Percentiles rank a stretch among this genome's conserved stretches.
Evolutionary conservation across 2,888 invertebrate genomes (phyloP).

Genomic region (Pseudoips prasinana): DNA sequence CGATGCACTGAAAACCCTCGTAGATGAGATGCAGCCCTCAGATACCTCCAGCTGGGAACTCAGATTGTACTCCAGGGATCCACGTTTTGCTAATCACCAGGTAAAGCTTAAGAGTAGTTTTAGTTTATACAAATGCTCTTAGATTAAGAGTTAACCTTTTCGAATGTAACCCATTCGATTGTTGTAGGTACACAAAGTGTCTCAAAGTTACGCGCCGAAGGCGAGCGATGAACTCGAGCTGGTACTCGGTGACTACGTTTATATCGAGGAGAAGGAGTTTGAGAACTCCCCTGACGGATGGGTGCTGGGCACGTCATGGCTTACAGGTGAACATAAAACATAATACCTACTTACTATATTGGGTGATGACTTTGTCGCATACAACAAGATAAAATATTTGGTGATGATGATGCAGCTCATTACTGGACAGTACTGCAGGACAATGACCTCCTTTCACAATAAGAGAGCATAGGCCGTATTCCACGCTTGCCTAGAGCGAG

Average conservation of each 20-base stretch:
- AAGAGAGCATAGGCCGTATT: too few relatives aligned
- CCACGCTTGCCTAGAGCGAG: too few relatives aligned
- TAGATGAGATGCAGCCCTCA: constrained; percentile 86
- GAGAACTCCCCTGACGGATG: constrained; percentile 91
- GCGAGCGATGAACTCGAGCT: constrained; percentile 93
- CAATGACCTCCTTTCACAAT: too few relatives aligned
- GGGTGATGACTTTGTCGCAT: too few relatives aligned
- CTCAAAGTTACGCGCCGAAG: constrained; percentile 88
- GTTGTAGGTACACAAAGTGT: constrained; percentile 87
- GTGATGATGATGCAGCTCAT: too few relatives aligned
- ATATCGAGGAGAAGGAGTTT: constrained; percentile 88
- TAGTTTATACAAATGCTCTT: too few relatives aligned
- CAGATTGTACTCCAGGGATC: constrained; percentile 92
- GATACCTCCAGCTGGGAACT: constrained; percentile 91
- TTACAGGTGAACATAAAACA: constrained; percentile 80
- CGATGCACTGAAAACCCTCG: constrained; percentile 86
- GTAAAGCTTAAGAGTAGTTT: constrained; percentile 12
- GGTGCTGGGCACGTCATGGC: constrained; percentile 92
- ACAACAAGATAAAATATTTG: too few relatives aligned
- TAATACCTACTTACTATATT: too few relatives aligned
- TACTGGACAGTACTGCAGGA: too few relatives aligned
- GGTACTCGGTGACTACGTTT: constrained; percentile 92
- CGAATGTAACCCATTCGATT: too few relatives aligned
- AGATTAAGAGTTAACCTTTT: too few relatives aligned
- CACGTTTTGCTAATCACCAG: constrained; percentile 86